Conservation (phyloP, 35 echinoderm and acorn worm species). For the Ptychodera flava region DNA sequence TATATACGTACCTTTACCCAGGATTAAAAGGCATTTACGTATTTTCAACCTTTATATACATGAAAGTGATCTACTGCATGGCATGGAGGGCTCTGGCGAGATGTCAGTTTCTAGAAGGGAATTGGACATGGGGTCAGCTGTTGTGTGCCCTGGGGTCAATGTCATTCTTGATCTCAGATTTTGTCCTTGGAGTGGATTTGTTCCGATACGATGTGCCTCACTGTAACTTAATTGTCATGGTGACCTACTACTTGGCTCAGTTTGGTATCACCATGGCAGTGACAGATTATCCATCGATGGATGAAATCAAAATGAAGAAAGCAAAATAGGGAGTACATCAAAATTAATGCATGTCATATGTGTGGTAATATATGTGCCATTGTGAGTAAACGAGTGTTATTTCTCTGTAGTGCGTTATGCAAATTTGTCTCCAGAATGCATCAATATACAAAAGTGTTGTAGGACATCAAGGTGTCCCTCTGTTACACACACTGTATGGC, state of each 20-base stretch:
- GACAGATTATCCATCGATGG: slow-evolving; percentile 33
- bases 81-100: slow-evolving; percentile 68
- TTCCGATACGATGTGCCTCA: slow-evolving; percentile 69
- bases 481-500: too few relatives aligned
- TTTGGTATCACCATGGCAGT: slow-evolving; percentile 92
- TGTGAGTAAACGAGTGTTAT: background rate
- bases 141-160: slow-evolving; percentile 64
- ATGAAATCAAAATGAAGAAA: background rate
- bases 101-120: slow-evolving; percentile 43
- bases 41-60: slow-evolving; percentile 60
- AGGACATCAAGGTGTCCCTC: too few relatives aligned
- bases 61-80: slow-evolving; percentile 61
- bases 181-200: slow-evolving; percentile 68
- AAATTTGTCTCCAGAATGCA: background rate
- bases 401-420: background rate
- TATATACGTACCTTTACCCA: slow-evolving; percentile 56
- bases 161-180: slow-evolving; percentile 80
- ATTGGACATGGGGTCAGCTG: slow-evolving; percentile 85
- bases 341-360: background rate
- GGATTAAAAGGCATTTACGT: slow-evolving; percentile 64
- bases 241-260: slow-evolving; percentile 88
- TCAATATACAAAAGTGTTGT: too few relatives aligned
- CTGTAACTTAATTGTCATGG: slow-evolving; percentile 74
- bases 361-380: background rate
- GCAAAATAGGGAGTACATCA: background rate